These are phyloP conservation scores for Lycodopsis pacificus DNA, from an alignment of 2,797 vertebrate genomes.

Conservation along the genomic window DNA sequence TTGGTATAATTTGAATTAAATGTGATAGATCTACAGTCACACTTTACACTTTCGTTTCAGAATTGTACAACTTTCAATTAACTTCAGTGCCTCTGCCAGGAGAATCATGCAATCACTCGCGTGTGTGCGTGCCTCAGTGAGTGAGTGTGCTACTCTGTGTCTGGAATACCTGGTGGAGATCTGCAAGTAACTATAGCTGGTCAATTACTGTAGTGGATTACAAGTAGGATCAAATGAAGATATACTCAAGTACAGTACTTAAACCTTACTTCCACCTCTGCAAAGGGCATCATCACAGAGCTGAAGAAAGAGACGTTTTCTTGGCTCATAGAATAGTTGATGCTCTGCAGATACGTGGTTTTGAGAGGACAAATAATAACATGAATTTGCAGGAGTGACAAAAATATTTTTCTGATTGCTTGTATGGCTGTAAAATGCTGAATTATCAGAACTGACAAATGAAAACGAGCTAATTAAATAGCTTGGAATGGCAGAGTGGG, in stretches of 20 bases:
- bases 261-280: not conserved
- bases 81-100: not conserved
- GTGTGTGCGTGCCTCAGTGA: not conserved
- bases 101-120: not conserved
- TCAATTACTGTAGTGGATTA: not conserved
- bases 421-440: conserved; percentile 17
- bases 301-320: not conserved
- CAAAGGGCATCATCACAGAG: not conserved
- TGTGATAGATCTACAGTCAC: not conserved
- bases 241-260: not conserved
- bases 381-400: conserved; percentile 11
- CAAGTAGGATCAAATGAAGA: not conserved
- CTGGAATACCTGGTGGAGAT: not conserved
- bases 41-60: not conserved
- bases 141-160: not conserved
- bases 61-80: not conserved
- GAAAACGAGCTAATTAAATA: conserved; percentile 14
- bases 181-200: not conserved
- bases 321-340: not conserved
- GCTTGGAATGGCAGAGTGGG: conserved; percentile 12
- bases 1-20: not conserved
- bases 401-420: conserved; percentile 11
- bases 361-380: not conserved
- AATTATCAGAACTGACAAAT: conserved; percentile 41
- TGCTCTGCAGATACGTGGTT: not conserved